Conservation (phyloP, 2,797 vertebrate species). For the Thaleichthys pacificus region DNA sequence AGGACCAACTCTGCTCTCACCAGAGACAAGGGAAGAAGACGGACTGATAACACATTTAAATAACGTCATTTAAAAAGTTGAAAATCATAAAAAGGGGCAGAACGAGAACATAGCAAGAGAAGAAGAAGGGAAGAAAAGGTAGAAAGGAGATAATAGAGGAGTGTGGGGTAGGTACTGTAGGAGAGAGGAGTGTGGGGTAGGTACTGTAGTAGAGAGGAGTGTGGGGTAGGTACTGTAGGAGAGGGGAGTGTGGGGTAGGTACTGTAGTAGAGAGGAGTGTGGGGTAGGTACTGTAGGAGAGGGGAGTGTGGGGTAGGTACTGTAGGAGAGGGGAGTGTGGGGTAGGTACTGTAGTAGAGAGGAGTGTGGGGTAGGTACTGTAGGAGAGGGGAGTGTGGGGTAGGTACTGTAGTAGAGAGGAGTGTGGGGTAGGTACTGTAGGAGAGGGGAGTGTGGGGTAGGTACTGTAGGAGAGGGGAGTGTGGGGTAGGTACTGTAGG, state of each 20-base stretch:
- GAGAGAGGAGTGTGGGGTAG: constrained; percentile 27
- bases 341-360: background rate
- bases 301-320: no score
- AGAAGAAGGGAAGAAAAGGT: no score
- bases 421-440: constrained; percentile 65
- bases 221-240: no score
- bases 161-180: background rate
- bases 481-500: background rate
- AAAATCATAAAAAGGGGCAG: background rate
- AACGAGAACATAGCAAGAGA: background rate
- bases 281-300: no score
- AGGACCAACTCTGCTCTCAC: background rate
- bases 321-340: no score
- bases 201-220: constrained; percentile 73
- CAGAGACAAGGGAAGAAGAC: no score
- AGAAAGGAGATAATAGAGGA: background rate
- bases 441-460: constrained; percentile 55
- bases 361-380: background rate
- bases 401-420: background rate
- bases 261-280: no score
- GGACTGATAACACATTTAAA: no score
- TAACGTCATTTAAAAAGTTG: no score
- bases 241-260: no score
- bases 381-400: background rate
- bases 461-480: background rate